Evolutionary conservation across 2,888 invertebrate species (phyloP), one percentile per base, ranked within the genome.

Genomic region (Spodoptera littoralis): DNA sequence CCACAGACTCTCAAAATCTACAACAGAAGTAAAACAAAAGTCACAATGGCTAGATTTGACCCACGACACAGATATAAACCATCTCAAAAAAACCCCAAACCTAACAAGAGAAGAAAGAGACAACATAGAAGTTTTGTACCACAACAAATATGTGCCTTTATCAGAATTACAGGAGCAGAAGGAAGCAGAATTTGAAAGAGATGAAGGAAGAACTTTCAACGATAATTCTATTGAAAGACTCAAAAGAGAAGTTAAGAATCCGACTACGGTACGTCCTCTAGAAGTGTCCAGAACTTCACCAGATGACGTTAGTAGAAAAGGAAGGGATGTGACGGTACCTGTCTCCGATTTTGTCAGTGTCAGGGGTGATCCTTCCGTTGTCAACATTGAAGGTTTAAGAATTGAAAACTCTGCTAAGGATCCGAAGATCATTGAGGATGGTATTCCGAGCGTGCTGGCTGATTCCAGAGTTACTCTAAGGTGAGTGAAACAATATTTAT

Each of bases 401-500:
- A 87, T 96, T 1, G 96, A 96, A 66, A 90, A 87, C 13, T 93
- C 96, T 0, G 90, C 91, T n/a, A 96, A 96, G 65, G 95, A 95
- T 4, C 95, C 96, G 0, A 90, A 91, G 64, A 92, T 93, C 12
- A 87, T 92, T 2, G 95, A 94, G 6, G 87, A 90, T 18, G 97
- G 97, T 0, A 93, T 97, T 43, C 97, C 97, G 0, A 95, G 95
- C 70, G 95, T 98, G 22, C 84, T 97, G 63, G 96, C 96, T 13
- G 95, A 96, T 54, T 88, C 92, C 0, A 89, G 92, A 3, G 95
- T 96, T 22, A 94, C 94, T 11, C 84, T 98, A 47, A 85, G 94
- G 93, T 92, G 54, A 80, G 84, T 69, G 9, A 5, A 18, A 18
- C 1, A 18, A 18, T 18, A 1, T 18, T 18, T 18, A 1, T 18